Evolutionary conservation across 2,888 invertebrate species (phyloP).

Genomic region (Limnephilus rhombicus): DNA sequence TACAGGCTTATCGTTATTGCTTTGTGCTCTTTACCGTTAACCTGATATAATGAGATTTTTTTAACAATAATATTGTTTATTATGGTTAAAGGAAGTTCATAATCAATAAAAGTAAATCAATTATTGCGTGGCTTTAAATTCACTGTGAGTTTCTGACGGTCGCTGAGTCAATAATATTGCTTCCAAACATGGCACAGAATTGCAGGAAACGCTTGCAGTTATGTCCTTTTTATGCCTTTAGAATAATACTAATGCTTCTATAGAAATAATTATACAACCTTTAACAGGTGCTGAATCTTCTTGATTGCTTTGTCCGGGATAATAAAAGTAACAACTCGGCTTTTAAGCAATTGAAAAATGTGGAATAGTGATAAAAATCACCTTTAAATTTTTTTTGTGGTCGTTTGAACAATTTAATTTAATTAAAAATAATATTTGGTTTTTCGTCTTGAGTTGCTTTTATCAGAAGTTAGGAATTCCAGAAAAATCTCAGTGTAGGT

Average conservation of each 20-base stretch:
- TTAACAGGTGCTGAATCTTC: neutral
- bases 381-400: no score
- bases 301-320: neutral
- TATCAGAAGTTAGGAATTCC: no score
- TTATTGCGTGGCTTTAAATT: neutral
- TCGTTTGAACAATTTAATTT: no score
- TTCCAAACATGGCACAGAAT: conserved; percentile 7
- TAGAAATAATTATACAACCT: neutral
- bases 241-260: neutral
- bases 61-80: neutral
- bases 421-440: no score
- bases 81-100: conserved; percentile 7
- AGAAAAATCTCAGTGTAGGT: no score
- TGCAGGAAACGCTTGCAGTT: neutral
- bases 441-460: no score
- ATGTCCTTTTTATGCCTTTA: neutral
- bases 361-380: no score
- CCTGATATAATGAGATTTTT: neutral
- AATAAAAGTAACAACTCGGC: neutral
- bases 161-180: conserved; percentile 7
- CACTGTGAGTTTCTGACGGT: neutral
- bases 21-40: neutral
- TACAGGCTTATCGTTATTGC: neutral
- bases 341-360: no score
- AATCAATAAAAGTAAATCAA: conserved; percentile 20